Conservation (phyloP, 2,797 vertebrate genomes). For the Graptemys geographica region DNA sequence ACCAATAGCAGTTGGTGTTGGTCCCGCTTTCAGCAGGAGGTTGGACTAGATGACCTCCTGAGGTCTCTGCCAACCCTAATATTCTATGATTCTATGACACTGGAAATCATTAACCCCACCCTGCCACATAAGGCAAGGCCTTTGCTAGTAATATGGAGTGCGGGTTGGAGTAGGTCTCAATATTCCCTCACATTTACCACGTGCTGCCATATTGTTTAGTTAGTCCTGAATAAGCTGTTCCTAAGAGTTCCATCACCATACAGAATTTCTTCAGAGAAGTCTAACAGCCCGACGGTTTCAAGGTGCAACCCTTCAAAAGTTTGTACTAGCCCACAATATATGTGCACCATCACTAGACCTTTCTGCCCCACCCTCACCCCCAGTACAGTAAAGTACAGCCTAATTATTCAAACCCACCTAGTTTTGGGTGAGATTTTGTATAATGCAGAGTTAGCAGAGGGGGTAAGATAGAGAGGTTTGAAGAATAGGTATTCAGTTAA, state of each 20-base stretch:
- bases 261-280: background rate
- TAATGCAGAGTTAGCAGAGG: fast-evolving
- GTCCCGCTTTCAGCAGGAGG: too few relatives aligned
- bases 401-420: background rate
- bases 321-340: background rate
- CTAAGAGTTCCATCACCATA: background rate
- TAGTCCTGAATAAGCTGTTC: too few relatives aligned
- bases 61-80: too few relatives aligned
- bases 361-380: too few relatives aligned
- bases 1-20: too few relatives aligned
- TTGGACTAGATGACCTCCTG: too few relatives aligned
- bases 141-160: background rate
- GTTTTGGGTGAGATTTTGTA: fast-evolving
- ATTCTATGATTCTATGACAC: background rate
- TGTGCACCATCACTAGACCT: background rate
- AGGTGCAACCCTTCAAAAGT: background rate
- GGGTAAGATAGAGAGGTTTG: background rate
- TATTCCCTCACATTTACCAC: background rate
- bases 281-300: background rate
- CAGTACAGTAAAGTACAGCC: background rate
- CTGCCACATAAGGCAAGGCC: background rate
- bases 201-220: background rate
- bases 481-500: background rate
- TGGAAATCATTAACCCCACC: background rate
- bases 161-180: background rate